Evolutionary conservation across 2,113 vertebrate genomes (phyloP), one percentile per base, ranked within the genome.

Genomic region (Trogon melanurus): DNA sequence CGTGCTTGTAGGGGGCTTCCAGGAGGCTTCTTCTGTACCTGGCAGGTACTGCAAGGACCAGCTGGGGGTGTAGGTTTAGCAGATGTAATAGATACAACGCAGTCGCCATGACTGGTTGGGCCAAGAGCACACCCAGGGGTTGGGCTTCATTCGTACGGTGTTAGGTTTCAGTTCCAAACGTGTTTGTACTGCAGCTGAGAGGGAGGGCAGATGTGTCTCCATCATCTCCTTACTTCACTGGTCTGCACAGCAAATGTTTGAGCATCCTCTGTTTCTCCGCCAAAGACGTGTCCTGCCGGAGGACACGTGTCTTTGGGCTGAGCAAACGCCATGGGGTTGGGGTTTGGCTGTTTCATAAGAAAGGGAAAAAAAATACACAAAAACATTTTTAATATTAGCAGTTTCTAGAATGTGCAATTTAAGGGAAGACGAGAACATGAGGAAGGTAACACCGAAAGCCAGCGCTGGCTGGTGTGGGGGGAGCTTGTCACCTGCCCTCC

Each of bases 1-100:
- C 82, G 69, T 94, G 91, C 66, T 89, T 84, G 22, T 56, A 56
- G 78, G 65, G 41, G 83, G 51, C 81, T 72, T 57, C 90, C 94
- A 71, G 85, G 38, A 45, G 74, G 44, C 45, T 79, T 23, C 61
- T 79, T 26, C 61, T 38, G 65, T 78, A 56, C 74, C 71, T 62
- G 21, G 3, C 8, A 9, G 38, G 53, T 69, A 53, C 1, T 3
- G 45, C 58, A 44, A 14, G 58, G 10, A 0, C 60, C 1, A 2
- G 36, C 90, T 69, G 75, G 73, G 91, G 86, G 8, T 1, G 6
- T 27, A 13, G 67, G 56, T 62, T 80, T 67, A 73, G 89, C 91
- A 69, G 64, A 16, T 58, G 38, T 58, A 53, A 15, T 38, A 67
- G 81, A 6, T 81, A 30, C 79, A 64, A 6, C 41, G 4, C 58